phyloP scores from a whole-genome alignment of 2,113 vertebrate genomes.

The Zosterops hypoxanthus region DNA sequence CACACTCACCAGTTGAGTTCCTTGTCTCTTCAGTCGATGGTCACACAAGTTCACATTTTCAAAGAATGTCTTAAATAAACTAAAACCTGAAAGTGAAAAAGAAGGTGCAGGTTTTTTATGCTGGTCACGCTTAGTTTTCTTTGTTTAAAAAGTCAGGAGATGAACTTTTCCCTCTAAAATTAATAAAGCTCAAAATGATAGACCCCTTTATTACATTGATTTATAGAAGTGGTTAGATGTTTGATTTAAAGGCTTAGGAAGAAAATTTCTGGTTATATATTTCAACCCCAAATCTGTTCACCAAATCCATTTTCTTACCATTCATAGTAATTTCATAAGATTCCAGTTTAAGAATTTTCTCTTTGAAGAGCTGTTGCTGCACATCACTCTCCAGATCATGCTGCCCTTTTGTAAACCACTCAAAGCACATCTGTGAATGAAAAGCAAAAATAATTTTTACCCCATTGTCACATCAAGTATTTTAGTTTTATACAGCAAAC shows the following conservation, averaged over 20 bases:
- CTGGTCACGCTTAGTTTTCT: background rate
- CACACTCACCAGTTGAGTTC: slow-evolving; percentile 91
- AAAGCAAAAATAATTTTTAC: background rate
- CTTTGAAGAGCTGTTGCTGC: slow-evolving; percentile 98
- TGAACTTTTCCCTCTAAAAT: background rate
- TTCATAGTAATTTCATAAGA: slow-evolving; percentile 99
- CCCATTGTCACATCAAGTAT: background rate
- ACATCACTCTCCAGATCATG: slow-evolving; percentile 97
- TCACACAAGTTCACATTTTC: slow-evolving; percentile 98
- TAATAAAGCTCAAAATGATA: background rate
- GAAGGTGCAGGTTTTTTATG: background rate
- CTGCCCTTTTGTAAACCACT: slow-evolving; percentile 99
- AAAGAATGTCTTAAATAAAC: slow-evolving; percentile 99
- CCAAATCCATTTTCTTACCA: slow-evolving; percentile 74
- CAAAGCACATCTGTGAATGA: slow-evolving; percentile 92
- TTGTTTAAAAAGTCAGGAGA: background rate
- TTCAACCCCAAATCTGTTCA: background rate
- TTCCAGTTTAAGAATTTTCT: slow-evolving; percentile 97
- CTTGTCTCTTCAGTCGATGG: slow-evolving; percentile 96
- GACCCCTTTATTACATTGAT: background rate
- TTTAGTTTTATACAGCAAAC: background rate
- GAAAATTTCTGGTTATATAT: background rate
- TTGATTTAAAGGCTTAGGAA: background rate
- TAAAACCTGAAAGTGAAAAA: slow-evolving; percentile 85
- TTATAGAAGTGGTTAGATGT: background rate